Conservation (phyloP, 2,797 vertebrate genomes). For the Halcyon badia region DNA sequence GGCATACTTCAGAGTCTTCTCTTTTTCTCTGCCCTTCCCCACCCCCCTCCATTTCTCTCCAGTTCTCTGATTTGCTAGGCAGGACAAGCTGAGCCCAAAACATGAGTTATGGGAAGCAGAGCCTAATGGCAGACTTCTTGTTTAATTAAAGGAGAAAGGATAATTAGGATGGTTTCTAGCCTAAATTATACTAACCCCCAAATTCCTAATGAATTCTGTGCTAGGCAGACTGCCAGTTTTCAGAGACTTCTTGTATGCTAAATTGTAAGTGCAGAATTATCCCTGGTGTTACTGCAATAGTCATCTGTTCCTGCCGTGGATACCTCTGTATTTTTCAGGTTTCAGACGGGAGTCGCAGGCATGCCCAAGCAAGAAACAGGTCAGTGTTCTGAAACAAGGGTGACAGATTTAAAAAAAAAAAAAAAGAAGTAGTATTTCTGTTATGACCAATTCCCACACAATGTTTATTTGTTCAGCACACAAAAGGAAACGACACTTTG, state of each 20-base stretch:
- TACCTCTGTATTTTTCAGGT: background rate
- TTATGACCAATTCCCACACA: background rate
- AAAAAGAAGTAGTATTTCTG: background rate
- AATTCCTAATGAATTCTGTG: background rate
- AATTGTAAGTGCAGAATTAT: background rate
- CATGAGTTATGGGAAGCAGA: background rate
- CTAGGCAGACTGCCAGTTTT: background rate
- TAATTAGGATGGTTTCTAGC: background rate
- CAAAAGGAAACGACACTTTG: conserved; percentile 35
- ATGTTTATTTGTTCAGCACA: background rate
- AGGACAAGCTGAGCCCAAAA: background rate
- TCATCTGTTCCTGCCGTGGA: background rate
- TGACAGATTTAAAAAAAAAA: background rate
- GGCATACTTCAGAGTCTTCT: background rate
- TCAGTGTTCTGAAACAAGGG: background rate
- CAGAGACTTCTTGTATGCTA: background rate
- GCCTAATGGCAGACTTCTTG: background rate
- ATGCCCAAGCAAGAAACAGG: background rate
- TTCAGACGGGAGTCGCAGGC: background rate
- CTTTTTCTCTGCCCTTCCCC: background rate
- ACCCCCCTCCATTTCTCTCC: background rate
- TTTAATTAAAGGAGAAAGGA: background rate
- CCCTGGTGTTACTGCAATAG: background rate
- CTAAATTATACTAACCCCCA: background rate
- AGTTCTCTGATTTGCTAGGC: background rate